Evolutionary conservation across 2,888 invertebrate species (phyloP).

Genomic region (Cephus pygmeus): DNA sequence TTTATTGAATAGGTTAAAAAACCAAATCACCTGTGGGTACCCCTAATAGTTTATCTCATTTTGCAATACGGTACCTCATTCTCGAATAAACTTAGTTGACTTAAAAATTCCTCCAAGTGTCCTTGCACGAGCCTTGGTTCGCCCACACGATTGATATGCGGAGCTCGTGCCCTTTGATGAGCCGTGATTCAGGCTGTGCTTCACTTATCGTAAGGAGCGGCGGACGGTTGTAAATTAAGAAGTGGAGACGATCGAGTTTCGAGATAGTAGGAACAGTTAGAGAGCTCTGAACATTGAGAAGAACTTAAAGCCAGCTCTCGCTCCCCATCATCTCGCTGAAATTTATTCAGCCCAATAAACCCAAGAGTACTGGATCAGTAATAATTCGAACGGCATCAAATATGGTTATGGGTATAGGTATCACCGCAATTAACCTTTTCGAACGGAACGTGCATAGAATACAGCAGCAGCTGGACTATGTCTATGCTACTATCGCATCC

Average conservation of each 20-base stretch:
- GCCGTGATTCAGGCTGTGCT: slow-evolving; percentile 27
- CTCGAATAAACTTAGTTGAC: background rate
- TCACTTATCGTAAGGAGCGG: slow-evolving; percentile 39
- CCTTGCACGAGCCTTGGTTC: background rate
- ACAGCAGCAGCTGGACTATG: background rate
- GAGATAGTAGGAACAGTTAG: background rate
- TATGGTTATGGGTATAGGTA: background rate
- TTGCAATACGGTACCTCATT: background rate
- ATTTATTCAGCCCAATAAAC: slow-evolving; percentile 34
- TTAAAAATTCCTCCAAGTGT: background rate
- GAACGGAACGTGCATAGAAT: background rate
- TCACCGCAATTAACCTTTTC: background rate
- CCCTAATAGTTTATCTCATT: background rate
- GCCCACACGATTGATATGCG: slow-evolving; percentile 39
- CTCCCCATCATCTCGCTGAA: slow-evolving; percentile 11
- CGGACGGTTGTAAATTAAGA: slow-evolving; percentile 39
- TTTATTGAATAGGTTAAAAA: background rate
- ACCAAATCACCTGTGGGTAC: background rate
- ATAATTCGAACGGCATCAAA: slow-evolving; percentile 1
- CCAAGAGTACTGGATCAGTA: slow-evolving; percentile 37
- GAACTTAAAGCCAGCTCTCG: slow-evolving; percentile 19
- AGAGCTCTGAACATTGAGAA: slow-evolving; percentile 21
- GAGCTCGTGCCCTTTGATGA: slow-evolving; percentile 30
- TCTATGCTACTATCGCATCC: background rate
- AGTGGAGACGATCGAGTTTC: slow-evolving; percentile 7